Conservation (phyloP, 2,797 vertebrate genomes). For the Anisognathus igniventris region DNA sequence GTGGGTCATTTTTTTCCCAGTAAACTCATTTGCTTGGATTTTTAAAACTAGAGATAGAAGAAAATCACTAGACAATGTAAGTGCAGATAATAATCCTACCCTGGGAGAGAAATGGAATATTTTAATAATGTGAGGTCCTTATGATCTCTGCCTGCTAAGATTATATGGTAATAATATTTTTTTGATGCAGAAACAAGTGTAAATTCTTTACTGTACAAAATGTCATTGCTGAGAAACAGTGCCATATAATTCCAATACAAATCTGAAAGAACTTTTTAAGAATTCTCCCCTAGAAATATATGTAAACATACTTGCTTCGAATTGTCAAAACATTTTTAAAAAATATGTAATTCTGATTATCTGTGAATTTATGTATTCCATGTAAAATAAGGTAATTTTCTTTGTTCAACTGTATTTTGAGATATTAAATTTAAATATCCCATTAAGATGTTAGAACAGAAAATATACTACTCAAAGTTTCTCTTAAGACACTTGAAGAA, state of each 20-base stretch:
- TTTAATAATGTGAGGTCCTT: slow-evolving; percentile 42
- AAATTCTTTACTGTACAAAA: not conserved
- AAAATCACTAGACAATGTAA: slow-evolving; percentile 26
- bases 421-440: not conserved
- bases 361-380: not conserved
- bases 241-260: not conserved
- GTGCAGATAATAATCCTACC: not conserved
- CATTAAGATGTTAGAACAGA: not conserved
- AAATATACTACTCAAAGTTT: not conserved
- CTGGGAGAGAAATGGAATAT: slow-evolving; percentile 15
- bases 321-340: not conserved
- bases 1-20: not conserved
- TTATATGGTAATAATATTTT: slow-evolving; percentile 19
- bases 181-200: slow-evolving; percentile 9
- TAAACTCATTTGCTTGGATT: not conserved
- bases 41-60: not conserved
- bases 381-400: not conserved
- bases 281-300: not conserved
- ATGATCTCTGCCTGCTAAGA: slow-evolving; percentile 15
- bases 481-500: not conserved
- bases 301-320: not conserved
- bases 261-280: not conserved
- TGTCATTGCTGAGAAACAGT: not conserved
- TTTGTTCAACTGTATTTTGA: not conserved
- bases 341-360: not conserved